These are phyloP conservation scores for Oceanodroma tethys DNA, from an alignment of 2,113 vertebrate genomes.

Conservation along the genomic window DNA sequence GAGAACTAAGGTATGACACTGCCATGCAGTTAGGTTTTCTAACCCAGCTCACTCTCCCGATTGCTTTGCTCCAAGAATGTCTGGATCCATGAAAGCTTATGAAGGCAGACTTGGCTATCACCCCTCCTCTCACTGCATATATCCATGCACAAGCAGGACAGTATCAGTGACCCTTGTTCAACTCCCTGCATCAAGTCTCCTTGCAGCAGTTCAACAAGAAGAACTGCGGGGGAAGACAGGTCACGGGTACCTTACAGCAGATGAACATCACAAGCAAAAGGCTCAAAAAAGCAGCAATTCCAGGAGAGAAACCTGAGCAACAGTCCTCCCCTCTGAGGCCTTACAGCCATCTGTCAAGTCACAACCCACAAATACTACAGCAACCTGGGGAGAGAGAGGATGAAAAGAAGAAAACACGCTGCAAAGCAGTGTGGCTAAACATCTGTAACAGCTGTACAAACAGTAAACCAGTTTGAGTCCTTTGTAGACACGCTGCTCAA, in stretches of 20 bases:
- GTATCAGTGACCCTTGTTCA: neutral
- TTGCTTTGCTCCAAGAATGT: neutral
- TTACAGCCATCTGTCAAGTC: neutral
- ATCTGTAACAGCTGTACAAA: neutral
- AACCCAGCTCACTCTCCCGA: neutral
- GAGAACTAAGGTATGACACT: neutral
- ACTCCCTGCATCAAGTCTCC: neutral
- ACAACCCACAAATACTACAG: neutral
- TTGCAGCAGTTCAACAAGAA: neutral
- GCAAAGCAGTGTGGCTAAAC: neutral
- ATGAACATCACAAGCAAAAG: neutral
- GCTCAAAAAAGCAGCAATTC: neutral
- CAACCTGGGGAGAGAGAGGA: neutral
- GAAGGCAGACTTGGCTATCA: neutral
- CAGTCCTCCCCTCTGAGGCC: neutral
- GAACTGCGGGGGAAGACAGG: neutral
- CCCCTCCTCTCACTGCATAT: neutral
- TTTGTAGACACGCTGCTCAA: neutral
- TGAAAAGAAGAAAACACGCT: neutral
- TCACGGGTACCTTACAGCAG: neutral
- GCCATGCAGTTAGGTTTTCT: neutral
- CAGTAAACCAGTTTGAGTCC: neutral
- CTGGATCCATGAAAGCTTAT: neutral
- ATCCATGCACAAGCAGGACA: neutral
- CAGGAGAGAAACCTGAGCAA: neutral